Percentiles rank a stretch among this genome's conserved stretches.
Conservation (phyloP, 2,797 vertebrate genomes). For the Lycodopsis pacificus region DNA sequence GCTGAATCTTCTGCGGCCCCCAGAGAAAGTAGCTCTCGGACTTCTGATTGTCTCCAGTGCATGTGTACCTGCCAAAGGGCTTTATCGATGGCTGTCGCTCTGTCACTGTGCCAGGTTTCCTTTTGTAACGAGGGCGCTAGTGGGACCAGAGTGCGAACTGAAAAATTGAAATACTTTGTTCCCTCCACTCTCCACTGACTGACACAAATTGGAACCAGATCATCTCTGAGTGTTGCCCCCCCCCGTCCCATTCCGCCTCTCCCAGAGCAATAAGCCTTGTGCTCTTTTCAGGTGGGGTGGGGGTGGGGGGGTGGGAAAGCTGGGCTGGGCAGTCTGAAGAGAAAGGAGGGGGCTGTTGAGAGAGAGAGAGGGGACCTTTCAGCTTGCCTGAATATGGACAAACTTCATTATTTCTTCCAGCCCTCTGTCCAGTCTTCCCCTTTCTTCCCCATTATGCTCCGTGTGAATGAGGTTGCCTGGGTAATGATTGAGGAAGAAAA, state of each 20-base stretch:
- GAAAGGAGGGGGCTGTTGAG: constrained; percentile 72
- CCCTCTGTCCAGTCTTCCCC: constrained; percentile 86
- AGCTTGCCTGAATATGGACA: constrained; percentile 89
- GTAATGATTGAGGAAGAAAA: constrained; percentile 86
- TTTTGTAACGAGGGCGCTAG: constrained; percentile 62
- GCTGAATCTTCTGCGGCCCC: constrained; percentile 23
- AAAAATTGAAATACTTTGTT: constrained; percentile 74
- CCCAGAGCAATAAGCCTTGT: constrained; percentile 74
- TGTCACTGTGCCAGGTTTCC: constrained; percentile 60
- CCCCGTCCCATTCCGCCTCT: constrained; percentile 44
- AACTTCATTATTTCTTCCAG: constrained; percentile 89
- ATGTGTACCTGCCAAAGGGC: constrained; percentile 16
- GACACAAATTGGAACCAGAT: constrained; percentile 85
- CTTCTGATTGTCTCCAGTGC: constrained; percentile 50
- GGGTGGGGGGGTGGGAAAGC: constrained; percentile 64
- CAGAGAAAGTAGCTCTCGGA: constrained; percentile 41
- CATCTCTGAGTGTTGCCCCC: constrained; percentile 63
- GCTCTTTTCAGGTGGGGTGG: constrained; percentile 57
- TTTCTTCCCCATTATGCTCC: constrained; percentile 87
- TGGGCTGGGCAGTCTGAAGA: constrained; percentile 71
- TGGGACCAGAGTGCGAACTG: constrained; percentile 51
- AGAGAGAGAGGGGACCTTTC: constrained; percentile 81
- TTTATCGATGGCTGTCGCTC: constrained; percentile 46
- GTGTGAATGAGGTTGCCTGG: constrained; percentile 89
- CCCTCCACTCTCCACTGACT: constrained; percentile 72